phyloP scores from a whole-genome alignment of 1,140 invertebrate genomes.

The Doryteuthis pealeii region DNA sequence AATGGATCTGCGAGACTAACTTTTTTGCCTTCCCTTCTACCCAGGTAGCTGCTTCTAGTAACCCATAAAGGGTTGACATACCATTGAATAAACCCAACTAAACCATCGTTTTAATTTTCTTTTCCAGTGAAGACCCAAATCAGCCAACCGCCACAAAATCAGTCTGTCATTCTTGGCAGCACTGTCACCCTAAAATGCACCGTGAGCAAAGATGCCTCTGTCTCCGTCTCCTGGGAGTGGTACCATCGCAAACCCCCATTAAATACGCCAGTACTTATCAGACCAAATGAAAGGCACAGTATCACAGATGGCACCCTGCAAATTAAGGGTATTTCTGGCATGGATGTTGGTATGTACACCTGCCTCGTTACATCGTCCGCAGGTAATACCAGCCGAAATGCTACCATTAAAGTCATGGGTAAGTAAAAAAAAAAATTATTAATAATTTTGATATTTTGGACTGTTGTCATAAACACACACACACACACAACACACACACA shows the following conservation, averaged over 20 bases:
- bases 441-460: no score
- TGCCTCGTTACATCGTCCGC: conserved; percentile 79
- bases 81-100: no score
- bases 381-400: conserved; percentile 86
- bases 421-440: conserved; percentile 25
- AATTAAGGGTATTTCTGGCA: conserved; percentile 61
- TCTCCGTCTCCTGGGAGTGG: conserved; percentile 90
- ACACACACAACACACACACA: no score
- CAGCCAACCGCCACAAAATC: conserved; percentile 85
- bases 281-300: conserved; percentile 18
- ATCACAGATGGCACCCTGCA: conserved; percentile 60
- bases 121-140: conserved; percentile 84
- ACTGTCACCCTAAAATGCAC: conserved; percentile 89
- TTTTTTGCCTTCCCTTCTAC: no score
- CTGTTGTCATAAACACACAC: no score
- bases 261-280: conserved; percentile 19
- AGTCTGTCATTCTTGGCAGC: conserved; percentile 82
- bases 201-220: conserved; percentile 86
- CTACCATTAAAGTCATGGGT: conserved; percentile 61
- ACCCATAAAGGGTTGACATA: no score
- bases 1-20: no score
- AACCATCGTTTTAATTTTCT: no score
- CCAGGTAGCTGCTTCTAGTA: no score
- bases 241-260: conserved; percentile 59
- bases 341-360: conserved; percentile 62